Evolutionary conservation across 2,888 invertebrate species (phyloP), one percentile per base, ranked within the genome.

Genomic region (Mythimna vitellina): DNA sequence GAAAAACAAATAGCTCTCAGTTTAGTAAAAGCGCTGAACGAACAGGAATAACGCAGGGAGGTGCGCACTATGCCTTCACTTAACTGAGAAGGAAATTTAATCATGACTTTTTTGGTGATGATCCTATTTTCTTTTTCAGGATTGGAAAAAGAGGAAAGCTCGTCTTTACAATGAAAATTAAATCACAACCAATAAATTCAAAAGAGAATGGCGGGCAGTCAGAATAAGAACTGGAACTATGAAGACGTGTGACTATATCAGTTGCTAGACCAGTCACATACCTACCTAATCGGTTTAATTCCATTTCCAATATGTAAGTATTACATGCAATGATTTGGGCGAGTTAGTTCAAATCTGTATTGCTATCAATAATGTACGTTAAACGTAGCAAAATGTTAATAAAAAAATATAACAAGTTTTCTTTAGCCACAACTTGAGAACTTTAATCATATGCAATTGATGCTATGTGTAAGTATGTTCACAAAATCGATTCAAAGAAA

Each of bases 1-100:
- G 29, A 49, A 49, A 57, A 58, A 58, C 32, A 58, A 58, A 63
- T 49, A 46, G n/a, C 62, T 29, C 46, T 63, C 29, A 62, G 62
- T 46, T 62, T n/a, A 49, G 29, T 25, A 14, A 29, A 29, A 46
- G 29, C 46, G 25, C 62, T 46, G 29, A 63, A 32, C 14, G 32
- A 63, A 32, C 49, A 63, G 29, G 49, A 49, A 25, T 25, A 20
- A 25, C 25, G 20, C 25, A 12, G 20, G 25, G 8, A 8, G 12
- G 62, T 29, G 46, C 25, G 46, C 46, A 42, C 29, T 62, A 5
- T 46, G 20, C 38, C 12, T 4, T 14, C n/a, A 29, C 8, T 49
- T 29, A 7, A 29, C 29, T 63, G 29, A 49, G n/a, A 20, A 46
- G 17, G 20, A 46, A 46, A 46, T n/a, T 62, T 29, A 46, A 46